phyloP scores from a whole-genome alignment of 2,888 invertebrate genomes.

The Dexiosoma caninum region DNA sequence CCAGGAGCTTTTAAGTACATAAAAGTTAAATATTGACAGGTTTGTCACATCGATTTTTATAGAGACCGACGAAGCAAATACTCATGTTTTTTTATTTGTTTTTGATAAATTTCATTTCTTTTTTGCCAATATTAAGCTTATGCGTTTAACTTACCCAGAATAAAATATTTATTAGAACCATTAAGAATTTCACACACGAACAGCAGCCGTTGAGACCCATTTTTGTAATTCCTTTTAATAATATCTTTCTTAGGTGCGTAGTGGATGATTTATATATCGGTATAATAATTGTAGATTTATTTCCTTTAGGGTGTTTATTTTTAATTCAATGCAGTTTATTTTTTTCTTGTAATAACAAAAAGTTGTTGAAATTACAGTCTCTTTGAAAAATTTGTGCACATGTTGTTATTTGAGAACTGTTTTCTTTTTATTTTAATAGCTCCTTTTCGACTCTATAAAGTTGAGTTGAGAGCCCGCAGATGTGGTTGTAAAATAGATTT shows the following conservation, averaged over 20 bases:
- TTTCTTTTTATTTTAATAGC: slow-evolving; percentile 8
- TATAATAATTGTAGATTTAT: slow-evolving; percentile 14
- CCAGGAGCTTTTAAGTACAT: not conserved
- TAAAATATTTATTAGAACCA: slow-evolving; percentile 76
- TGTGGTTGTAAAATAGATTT: not conserved
- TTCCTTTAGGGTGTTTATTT: slow-evolving; percentile 9
- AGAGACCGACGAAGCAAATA: too few relatives aligned
- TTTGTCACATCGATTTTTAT: too few relatives aligned
- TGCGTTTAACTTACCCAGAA: slow-evolving; percentile 74
- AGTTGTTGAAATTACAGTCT: not conserved
- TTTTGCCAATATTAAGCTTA: not conserved
- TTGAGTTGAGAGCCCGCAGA: not conserved
- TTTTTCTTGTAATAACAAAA: not conserved
- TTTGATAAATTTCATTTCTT: not conserved
- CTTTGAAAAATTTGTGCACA: not conserved
- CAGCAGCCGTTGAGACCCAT: slow-evolving; percentile 77
- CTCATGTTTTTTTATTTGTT: not conserved
- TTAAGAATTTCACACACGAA: slow-evolving; percentile 76
- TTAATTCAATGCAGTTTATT: not conserved
- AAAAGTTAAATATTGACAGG: not conserved
- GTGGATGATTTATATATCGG: slow-evolving; percentile 2
- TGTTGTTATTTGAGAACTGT: not conserved
- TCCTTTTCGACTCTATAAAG: slow-evolving; percentile 3
- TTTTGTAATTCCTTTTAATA: slow-evolving; percentile 62
- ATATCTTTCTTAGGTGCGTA: not conserved